Percentiles rank a stretch among this genome's conserved stretches.
Conservation (phyloP, 1,140 invertebrate species). For the Homarus americanus region DNA sequence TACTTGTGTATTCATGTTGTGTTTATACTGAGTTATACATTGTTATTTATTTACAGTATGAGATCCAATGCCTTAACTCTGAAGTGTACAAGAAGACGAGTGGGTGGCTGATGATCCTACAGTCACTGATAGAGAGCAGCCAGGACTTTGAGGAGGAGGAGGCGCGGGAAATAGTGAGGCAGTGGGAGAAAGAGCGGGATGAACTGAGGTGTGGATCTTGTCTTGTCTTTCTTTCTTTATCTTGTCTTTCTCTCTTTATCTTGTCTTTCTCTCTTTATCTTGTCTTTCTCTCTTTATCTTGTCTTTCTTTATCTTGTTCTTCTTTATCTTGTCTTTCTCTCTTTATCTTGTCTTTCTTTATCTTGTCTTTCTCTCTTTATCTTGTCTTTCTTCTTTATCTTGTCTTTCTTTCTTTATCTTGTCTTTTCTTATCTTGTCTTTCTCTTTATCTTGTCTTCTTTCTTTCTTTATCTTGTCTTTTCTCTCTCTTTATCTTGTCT, state of each 20-base stretch:
- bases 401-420: too few relatives aligned
- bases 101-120: conserved; percentile 95
- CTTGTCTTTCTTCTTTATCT: not conserved
- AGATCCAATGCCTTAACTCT: conserved; percentile 93
- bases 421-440: not conserved
- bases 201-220: conserved; percentile 83
- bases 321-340: not conserved
- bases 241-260: not conserved
- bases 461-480: too few relatives aligned
- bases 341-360: too few relatives aligned
- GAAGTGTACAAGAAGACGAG: conserved; percentile 91
- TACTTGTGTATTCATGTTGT: too few relatives aligned
- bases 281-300: too few relatives aligned
- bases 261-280: not conserved
- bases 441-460: not conserved
- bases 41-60: conserved; percentile 85
- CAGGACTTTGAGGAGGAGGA: conserved; percentile 88
- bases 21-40: too few relatives aligned
- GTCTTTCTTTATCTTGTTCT: too few relatives aligned
- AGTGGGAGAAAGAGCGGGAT: conserved; percentile 92
- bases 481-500: too few relatives aligned
- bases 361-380: not conserved
- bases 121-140: conserved; percentile 93
- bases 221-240: too few relatives aligned
- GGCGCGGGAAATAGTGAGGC: conserved; percentile 83